Evolutionary conservation across 2,797 vertebrate species (phyloP).

Genomic region (Pachyuromys duprasi): DNA sequence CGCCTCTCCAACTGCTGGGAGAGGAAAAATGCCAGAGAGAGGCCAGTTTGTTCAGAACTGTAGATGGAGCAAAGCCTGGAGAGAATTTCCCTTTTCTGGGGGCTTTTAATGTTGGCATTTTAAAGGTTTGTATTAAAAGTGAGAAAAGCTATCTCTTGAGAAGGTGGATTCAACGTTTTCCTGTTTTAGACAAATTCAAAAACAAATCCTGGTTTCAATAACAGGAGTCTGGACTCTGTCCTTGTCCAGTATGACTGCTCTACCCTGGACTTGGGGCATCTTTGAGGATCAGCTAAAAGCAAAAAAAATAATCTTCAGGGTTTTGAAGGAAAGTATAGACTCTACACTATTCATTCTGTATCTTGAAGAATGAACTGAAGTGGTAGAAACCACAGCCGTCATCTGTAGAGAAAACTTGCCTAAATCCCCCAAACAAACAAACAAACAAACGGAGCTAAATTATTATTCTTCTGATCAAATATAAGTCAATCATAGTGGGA

Average conservation of each 20-base stretch:
- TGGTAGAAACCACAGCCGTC: neutral
- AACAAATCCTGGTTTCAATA: neutral
- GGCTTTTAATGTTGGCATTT: constrained; percentile 53
- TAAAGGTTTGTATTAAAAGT: constrained; percentile 65
- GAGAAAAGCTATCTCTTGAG: constrained; percentile 17
- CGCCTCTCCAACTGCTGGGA: constrained; percentile 59
- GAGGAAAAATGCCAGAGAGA: constrained; percentile 73
- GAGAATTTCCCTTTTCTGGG: constrained; percentile 71
- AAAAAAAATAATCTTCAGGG: neutral
- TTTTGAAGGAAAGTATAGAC: neutral
- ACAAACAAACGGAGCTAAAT: no score
- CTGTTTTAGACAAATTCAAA: constrained; percentile 33
- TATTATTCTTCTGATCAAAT: neutral
- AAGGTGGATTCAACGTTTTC: constrained; percentile 28
- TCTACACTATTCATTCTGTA: neutral
- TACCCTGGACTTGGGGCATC: neutral
- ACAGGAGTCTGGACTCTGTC: neutral
- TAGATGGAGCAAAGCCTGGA: constrained; percentile 47
- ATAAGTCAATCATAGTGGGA: neutral
- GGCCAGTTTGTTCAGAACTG: constrained; percentile 68
- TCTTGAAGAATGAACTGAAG: neutral
- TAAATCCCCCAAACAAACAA: neutral
- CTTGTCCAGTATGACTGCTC: neutral
- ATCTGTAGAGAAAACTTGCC: neutral
- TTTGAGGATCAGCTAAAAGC: neutral